Evolutionary conservation across 2,113 vertebrate species (phyloP).

Genomic region (Bufo bufo): DNA sequence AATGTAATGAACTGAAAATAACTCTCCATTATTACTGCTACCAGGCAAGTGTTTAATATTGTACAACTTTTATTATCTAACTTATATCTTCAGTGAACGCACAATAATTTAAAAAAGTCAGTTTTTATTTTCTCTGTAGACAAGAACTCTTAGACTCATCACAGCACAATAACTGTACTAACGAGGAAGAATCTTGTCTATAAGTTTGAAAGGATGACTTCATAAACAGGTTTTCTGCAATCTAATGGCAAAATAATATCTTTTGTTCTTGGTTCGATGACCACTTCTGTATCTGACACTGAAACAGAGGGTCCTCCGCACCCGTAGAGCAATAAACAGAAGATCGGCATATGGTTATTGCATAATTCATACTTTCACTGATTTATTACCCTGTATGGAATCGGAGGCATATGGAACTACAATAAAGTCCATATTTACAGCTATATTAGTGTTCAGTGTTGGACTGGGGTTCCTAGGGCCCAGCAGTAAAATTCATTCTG

Average conservation of each 20-base stretch:
- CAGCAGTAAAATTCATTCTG: too few relatives aligned
- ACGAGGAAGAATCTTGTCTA: not conserved
- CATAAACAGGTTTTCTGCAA: not conserved
- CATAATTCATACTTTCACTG: too few relatives aligned
- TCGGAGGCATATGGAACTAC: too few relatives aligned
- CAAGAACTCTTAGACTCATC: not conserved
- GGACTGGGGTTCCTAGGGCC: too few relatives aligned
- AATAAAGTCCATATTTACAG: too few relatives aligned
- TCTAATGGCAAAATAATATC: not conserved
- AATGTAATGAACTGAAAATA: conserved; percentile 2
- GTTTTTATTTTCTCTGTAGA: not conserved
- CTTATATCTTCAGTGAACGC: not conserved
- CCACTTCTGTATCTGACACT: not conserved
- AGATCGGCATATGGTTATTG: not conserved
- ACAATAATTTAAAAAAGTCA: not conserved
- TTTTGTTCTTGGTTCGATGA: not conserved
- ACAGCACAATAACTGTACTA: not conserved
- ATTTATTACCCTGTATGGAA: too few relatives aligned
- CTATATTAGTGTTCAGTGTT: too few relatives aligned
- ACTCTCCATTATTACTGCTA: not conserved
- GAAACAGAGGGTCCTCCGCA: too few relatives aligned
- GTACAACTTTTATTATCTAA: not conserved
- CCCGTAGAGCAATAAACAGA: too few relatives aligned
- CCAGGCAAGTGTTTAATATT: not conserved
- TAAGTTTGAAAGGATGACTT: not conserved